Evolutionary conservation across 2,797 vertebrate genomes (phyloP).

Genomic region (Coreius guichenoti): DNA sequence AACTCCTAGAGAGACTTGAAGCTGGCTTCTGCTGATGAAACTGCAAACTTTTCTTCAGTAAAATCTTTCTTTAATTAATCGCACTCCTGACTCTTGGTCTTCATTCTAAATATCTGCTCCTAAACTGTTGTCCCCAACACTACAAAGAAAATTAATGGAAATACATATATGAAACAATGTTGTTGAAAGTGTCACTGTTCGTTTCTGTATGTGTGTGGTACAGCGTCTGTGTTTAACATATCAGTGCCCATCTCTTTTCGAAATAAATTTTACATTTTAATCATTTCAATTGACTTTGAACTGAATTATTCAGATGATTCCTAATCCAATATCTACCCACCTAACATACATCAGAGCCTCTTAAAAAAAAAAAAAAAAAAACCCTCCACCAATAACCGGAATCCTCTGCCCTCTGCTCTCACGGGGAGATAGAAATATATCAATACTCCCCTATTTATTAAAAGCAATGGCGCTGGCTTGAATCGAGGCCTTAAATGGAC

Average conservation of each 20-base stretch:
- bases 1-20: no score
- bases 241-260: not conserved
- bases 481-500: slow-evolving; percentile 48
- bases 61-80: no score
- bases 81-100: no score
- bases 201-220: not conserved
- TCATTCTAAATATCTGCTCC: no score
- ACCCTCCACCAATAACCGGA: slow-evolving; percentile 1
- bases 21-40: no score
- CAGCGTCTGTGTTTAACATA: not conserved
- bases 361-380: not conserved
- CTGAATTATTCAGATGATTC: slow-evolving; percentile 22
- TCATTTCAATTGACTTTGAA: slow-evolving; percentile 9
- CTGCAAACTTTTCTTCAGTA: no score
- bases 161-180: not conserved
- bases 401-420: slow-evolving; percentile 26
- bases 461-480: slow-evolving; percentile 49
- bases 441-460: slow-evolving; percentile 55
- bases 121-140: no score
- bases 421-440: slow-evolving; percentile 46
- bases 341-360: slow-evolving; percentile 19
- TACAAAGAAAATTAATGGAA: no score
- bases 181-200: not conserved
- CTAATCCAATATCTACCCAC: slow-evolving; percentile 7
- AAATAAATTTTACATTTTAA: slow-evolving; percentile 1